A percentile compares a stretch with the other conserved stretches of the same genome.
These are phyloP conservation scores for Neomorphus geoffroyi DNA, from an alignment of 2,797 vertebrate species.

Conservation along the genomic window DNA sequence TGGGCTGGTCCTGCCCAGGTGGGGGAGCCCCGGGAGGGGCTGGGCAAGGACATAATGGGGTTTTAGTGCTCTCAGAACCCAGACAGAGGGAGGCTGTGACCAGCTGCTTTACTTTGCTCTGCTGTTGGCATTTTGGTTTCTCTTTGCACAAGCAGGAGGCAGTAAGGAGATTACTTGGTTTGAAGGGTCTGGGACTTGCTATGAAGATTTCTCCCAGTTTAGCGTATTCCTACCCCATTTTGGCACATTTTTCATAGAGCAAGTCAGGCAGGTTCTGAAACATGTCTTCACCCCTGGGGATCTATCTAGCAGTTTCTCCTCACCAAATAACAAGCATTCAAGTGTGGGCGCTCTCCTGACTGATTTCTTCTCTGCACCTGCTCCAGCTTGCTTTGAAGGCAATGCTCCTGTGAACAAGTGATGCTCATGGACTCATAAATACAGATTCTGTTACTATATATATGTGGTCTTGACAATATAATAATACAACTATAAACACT, in stretches of 20 bases:
- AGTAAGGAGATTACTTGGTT: not conserved
- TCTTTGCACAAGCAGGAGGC: not conserved
- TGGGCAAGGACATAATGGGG: not conserved
- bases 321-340: not conserved
- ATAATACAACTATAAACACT: not conserved
- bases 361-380: not conserved
- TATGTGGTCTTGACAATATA: not conserved
- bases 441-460: not conserved
- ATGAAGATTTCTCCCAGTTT: not conserved
- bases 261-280: not conserved
- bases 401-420: not conserved
- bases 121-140: not conserved
- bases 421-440: not conserved
- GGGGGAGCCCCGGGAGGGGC: rapidly evolving
- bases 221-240: not conserved
- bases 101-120: not conserved
- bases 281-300: not conserved
- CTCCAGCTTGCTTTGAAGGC: not conserved
- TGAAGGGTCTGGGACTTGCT: not conserved
- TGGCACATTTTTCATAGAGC: not conserved
- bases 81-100: not conserved
- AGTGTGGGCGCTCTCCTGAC: not conserved
- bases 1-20: not conserved
- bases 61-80: not conserved
- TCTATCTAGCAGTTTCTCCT: not conserved